Base-by-base conservation (phyloP, 1,140 invertebrate species). In the Leptopilina clavipes region DNA sequence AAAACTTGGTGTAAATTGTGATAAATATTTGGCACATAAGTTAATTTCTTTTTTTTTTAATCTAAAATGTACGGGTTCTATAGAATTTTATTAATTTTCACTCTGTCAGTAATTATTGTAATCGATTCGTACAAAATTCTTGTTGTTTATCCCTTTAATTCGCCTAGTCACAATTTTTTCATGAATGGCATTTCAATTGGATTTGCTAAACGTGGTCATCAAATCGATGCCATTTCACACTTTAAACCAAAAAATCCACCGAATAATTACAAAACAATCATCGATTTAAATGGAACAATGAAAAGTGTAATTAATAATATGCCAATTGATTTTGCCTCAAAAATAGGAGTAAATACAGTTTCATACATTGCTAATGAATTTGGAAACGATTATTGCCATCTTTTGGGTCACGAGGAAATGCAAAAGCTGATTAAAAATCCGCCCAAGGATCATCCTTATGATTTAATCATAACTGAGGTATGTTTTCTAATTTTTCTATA, bases 91-190 rank as follows among this genome's bases (percentile, higher is more conserved):
- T 19, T 59, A 12, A 59, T 25, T 25, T 59, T 59, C 0, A 12
- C 6, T 48, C n/a, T 10, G 1, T 59, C 19, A 6, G 2, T 10
- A 12, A 31, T 59, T 31, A 3, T 25, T 1, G 56, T 0, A 59
- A 19, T 5, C 22, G 74, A 31, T 31, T 31, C 84, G 17, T 85
- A 84, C 70, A 76, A 86, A 19, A 85, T 89, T 22, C 79, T 89
- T 0, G 87, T 89, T 8, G 72, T 93, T 1, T 90, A 92, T 71
- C 89, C 90, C 0, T 86, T 91, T 5, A 84, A 85, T 0, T 90
- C 86, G 0, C 91, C 90, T 77, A 94, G 93, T 70, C 93, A 94
- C 79, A 92, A 90, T 72, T 88, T 91, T 70, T 88, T 93, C 65
- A 92, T 92, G 31, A 90, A 92, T 3, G 84, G 87, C 0, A 71